A percentile compares a stretch with the other conserved stretches of the same genome.
These are phyloP conservation scores for Mirounga angustirostris DNA, from an alignment of 2,113 vertebrate genomes.

Conservation along the genomic window DNA sequence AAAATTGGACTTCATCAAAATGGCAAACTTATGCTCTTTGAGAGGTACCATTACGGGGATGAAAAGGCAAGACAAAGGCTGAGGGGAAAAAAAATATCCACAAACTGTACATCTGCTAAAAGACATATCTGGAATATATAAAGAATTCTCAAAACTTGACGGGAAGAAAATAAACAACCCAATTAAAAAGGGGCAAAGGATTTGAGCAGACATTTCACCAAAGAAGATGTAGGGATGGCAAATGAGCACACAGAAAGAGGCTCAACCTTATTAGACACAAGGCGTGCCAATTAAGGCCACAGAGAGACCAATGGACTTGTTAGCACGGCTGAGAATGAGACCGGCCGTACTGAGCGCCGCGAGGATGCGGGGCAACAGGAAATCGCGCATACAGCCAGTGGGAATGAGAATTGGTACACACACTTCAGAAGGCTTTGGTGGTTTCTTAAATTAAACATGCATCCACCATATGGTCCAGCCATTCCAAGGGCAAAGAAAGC, in stretches of 20 bases:
- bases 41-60: not conserved
- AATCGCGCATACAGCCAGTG: accelerated
- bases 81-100: not conserved
- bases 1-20: not conserved
- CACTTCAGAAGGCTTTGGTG: too few relatives aligned
- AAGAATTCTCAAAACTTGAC: not conserved
- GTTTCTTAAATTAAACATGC: not conserved
- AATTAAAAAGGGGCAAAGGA: not conserved
- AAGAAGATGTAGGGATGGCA: not conserved
- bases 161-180: not conserved
- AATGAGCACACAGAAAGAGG: not conserved
- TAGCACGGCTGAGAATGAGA: accelerated
- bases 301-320: not conserved
- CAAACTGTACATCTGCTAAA: not conserved
- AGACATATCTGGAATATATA: not conserved
- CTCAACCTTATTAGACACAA: not conserved
- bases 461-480: not conserved
- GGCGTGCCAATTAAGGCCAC: not conserved
- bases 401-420: accelerated
- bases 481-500: not conserved
- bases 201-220: not conserved
- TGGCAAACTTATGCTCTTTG: not conserved
- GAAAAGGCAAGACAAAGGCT: not conserved
- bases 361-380: not conserved
- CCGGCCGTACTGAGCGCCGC: accelerated